Base-by-base conservation (phyloP, 2,888 invertebrate species). In the Euplagia quadripunctaria region DNA sequence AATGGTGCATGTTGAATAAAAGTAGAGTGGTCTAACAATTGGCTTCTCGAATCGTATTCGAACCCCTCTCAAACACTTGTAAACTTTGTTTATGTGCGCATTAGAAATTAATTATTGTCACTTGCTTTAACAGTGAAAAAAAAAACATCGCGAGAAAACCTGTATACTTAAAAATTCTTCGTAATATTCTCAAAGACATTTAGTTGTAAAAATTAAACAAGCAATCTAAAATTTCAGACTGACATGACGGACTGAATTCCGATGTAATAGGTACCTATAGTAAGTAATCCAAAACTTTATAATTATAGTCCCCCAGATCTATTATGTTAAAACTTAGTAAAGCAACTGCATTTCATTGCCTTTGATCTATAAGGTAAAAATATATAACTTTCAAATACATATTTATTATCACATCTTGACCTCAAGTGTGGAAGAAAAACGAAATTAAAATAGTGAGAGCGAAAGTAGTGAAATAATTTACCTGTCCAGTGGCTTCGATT, bases 381-480 rank as follows among this genome's bases (percentile, higher is more conserved):
- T 16, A 4, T 52, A 52, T 5, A 17, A 52, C 52, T 7, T 17
- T 52, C 0, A 6, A 5, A 52, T 52, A 46, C 46, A 20, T 64
- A 7, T 43, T 42, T 8, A 42, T 43, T 17, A 5, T 12, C n/a
- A 46, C 12, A 65, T 7, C 43, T n/a, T 64, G 43, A 12, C n/a
- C 65, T 20, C 46, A 6, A 11, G 42, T 46, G 65, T 65, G 9
- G n/a, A n/a, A n/a, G n/a, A 41, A 52, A 20, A 31, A 67, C 31
- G 31, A 67, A 16, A 41, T 49, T 5, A 17, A 69, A 51, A 72
- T 70, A 80, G 74, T 74, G 76, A 77, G 58, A 83, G 80, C 74
- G 83, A 83, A 82, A 82, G 82, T 81, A 71, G 68, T 72, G 76
- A 78, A 78, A 73, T 71, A 80, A 74, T 82, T 80, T 80, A 75